Evolutionary conservation across 2,113 vertebrate genomes (phyloP), one percentile per base, ranked within the genome.

Genomic region (Corythornis madagascariensis): DNA sequence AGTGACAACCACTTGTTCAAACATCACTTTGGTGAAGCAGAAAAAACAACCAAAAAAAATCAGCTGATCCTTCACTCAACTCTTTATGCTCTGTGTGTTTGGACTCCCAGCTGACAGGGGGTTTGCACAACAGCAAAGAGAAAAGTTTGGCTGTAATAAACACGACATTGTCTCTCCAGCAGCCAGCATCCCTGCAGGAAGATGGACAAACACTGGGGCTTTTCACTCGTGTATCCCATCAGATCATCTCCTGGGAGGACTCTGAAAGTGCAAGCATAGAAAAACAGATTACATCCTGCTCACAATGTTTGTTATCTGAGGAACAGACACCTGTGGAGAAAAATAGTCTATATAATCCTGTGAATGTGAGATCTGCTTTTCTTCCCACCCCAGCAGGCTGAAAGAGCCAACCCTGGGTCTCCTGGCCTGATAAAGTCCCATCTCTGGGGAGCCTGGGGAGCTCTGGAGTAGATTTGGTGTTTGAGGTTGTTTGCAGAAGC

Each of bases 261-360:
- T 74, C 79, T 71, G 24, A 64, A 71, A 89, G 70, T 63, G 61
- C 43, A 52, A 82, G 78, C 56, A 35, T 26, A 63, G 40, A 31
- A 73, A 84, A 88, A 29, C 74, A 91, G 89, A 66, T 47, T 47
- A 95, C 84, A 89, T 21, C 80, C 4, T 71, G 66, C 43, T 84
- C 63, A 66, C 35, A 28, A 13, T 65, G 38, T 92, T 82, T 88
- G 47, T 82, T 88, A 86, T 19, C 77, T 87, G 21, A 83, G 82
- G 69, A 91, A 33, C 42, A 53, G 28, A 70, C 7, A 42, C 77
- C 73, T 22, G 31, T 70, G 90, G 74, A 93, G 13, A 61, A 83
- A 42, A 88, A 78, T 42, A 85, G n/a, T 48, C 69, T 11, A 45
- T 26, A 18, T 50, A 83, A 81, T 70, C 56, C 56, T 73, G 45